phyloP scores from a whole-genome alignment of 2,113 vertebrate genomes.

The Prionailurus viverrinus region DNA sequence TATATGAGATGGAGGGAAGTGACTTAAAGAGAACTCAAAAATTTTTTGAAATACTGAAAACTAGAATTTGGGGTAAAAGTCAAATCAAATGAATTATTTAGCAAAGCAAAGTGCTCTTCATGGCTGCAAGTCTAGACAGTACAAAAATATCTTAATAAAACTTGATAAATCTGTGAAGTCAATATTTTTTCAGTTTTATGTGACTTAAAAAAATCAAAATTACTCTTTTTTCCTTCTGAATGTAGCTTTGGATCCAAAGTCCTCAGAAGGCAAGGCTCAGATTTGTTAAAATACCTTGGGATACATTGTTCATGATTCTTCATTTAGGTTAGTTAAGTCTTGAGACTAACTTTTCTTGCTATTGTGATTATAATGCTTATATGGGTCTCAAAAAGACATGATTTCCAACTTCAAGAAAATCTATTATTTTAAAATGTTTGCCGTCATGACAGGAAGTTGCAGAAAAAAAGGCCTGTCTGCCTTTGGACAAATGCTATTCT shows the following conservation, averaged over 20 bases:
- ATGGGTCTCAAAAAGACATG: not conserved
- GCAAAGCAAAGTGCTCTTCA: not conserved
- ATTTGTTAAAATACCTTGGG: not conserved
- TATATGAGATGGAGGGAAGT: not conserved
- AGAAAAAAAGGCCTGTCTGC: not conserved
- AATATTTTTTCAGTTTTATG: not conserved
- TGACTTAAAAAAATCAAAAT: not conserved
- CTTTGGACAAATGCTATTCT: not conserved
- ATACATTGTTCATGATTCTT: not conserved
- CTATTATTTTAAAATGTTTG: not conserved
- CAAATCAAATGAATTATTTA: slow-evolving; percentile 52
- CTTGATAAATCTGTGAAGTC: slow-evolving; percentile 6
- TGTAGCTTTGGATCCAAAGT: not conserved
- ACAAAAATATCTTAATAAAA: slow-evolving; percentile 13
- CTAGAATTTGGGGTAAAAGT: not conserved
- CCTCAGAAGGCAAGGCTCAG: not conserved
- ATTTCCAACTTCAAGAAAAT: not conserved
- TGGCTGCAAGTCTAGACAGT: not conserved
- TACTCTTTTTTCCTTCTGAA: not conserved
- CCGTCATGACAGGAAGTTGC: not conserved
- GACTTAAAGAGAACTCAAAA: not conserved
- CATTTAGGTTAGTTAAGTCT: not conserved
- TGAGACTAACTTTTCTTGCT: not conserved
- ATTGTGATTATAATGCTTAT: not conserved
- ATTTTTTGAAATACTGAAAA: not conserved